Base-by-base conservation (phyloP, 2,113 vertebrate genomes). In the Chaetorhynchus papuensis region DNA sequence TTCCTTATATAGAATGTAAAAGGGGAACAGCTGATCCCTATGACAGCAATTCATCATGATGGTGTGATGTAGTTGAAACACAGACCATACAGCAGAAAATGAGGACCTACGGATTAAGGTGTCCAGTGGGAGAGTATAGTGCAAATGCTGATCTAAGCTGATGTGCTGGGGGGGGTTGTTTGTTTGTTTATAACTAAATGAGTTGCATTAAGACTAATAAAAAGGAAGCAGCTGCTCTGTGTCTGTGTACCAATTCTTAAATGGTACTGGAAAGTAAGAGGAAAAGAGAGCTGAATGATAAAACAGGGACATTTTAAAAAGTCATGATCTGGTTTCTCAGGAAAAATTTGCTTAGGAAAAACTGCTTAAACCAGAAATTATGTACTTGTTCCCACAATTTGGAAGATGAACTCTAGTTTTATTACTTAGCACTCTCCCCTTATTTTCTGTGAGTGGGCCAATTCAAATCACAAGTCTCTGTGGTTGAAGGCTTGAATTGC, bases 111-210 rank as follows among this genome's bases (percentile, higher is more conserved):
- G 53, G 59, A 14, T 11, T 54, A 28, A 64, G 20, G 15, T n/a
- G 37, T 57, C 33, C n/a, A 26, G 7, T 20, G 23, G 13, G 11
- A 35, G 10, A 74, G n/a, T 22, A 18, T 3, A 70, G 30, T 6
- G 12, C n/a, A 87, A 87, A 80, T 33, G 6, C 11, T 54, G n/a
- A 53, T 66, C 5, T 20, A 72, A 76, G 21, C 9, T 74, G 39
- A 45, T 6, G 4, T 31, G 13, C 4, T 54, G 15, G 20, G 0
- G 6, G 5, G 1, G 0, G 3, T 45, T 8, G 2, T 42, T 70
- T 52, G 5, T 16, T 84, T 83, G 5, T 16, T 76, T 71, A 19
- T 45, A 71, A 79, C 39, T 52, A 90, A 69, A 61, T 63, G 2
- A 59, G 6, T 57, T 69, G 9, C 15, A 54, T 88, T 69, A 81